Percentiles rank a stretch among this genome's conserved stretches.
Evolutionary conservation across 2,888 invertebrate species (phyloP).

Genomic region (Pegoplata infirma): DNA sequence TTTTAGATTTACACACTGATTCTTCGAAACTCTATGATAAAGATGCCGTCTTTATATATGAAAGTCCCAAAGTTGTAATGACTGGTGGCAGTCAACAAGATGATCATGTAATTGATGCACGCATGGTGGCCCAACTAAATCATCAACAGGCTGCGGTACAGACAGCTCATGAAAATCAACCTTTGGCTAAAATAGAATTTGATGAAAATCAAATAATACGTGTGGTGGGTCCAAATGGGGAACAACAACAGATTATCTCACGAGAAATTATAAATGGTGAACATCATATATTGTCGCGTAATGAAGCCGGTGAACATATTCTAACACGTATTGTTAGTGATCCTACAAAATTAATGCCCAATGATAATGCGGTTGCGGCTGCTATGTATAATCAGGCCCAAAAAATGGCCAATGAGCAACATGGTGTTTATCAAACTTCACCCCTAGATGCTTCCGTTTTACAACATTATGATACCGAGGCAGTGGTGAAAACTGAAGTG

Average conservation of each 20-base stretch:
- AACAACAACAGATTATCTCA: slow-evolving; percentile 78
- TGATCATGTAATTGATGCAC: slow-evolving; percentile 77
- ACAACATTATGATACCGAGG: slow-evolving; percentile 75
- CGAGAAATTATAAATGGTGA: slow-evolving; percentile 78
- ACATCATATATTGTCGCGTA: slow-evolving; percentile 78
- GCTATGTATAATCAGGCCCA: slow-evolving; percentile 77
- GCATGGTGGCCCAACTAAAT: slow-evolving; percentile 75
- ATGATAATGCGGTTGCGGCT: slow-evolving; percentile 75
- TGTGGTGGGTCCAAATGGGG: slow-evolving; percentile 78
- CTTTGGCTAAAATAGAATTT: slow-evolving; percentile 77
- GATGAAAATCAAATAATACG: slow-evolving; percentile 78
- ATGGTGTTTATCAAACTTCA: slow-evolving; percentile 75
- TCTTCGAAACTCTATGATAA: slow-evolving; percentile 77
- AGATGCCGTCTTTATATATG: slow-evolving; percentile 77
- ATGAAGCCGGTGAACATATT: slow-evolving; percentile 78
- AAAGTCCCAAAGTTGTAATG: slow-evolving; percentile 75
- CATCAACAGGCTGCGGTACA: slow-evolving; percentile 67
- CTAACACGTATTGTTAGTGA: slow-evolving; percentile 78
- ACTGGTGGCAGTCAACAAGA: slow-evolving; percentile 68
- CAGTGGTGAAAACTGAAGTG: slow-evolving; percentile 75
- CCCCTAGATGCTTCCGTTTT: slow-evolving; percentile 77
- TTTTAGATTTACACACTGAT: slow-evolving; percentile 82
- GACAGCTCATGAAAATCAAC: slow-evolving; percentile 70
- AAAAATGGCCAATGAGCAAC: slow-evolving; percentile 74
- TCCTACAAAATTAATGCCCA: slow-evolving; percentile 77